phyloP scores from a whole-genome alignment of 1,140 invertebrate genomes.

The Panagrolaimus sp. region DNA sequence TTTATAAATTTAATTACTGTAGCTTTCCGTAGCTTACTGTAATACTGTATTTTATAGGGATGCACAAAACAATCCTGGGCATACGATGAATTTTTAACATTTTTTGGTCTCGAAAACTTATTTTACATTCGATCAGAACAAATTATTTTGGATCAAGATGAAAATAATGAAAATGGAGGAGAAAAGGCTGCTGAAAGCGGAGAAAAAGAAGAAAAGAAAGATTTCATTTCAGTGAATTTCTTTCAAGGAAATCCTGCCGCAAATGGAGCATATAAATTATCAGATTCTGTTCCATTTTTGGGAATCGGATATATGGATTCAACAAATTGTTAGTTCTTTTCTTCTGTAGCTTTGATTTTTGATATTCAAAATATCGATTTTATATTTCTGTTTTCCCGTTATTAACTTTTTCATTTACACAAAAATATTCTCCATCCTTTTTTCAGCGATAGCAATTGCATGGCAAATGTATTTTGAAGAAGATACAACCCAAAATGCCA shows the following conservation, averaged over 20 bases:
- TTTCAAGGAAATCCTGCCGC: not conserved
- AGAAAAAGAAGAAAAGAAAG: slow-evolving; percentile 2
- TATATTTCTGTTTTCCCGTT: too few relatives aligned
- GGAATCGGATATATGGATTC: not conserved
- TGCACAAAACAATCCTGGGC: not conserved
- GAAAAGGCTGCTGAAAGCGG: too few relatives aligned
- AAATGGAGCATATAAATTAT: not conserved
- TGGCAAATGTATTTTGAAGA: too few relatives aligned
- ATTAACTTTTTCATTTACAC: too few relatives aligned
- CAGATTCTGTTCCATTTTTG: slow-evolving; percentile 1
- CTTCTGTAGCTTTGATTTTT: too few relatives aligned
- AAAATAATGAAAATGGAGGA: too few relatives aligned
- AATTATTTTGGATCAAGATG: not conserved
- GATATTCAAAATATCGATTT: too few relatives aligned
- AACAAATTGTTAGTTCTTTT: too few relatives aligned
- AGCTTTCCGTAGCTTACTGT: not conserved
- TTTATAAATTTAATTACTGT: not conserved
- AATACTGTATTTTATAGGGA: not conserved
- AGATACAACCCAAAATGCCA: too few relatives aligned
- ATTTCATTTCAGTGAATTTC: not conserved
- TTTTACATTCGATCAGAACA: not conserved
- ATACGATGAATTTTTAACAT: not conserved
- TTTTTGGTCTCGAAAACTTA: not conserved
- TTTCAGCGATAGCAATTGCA: too few relatives aligned
- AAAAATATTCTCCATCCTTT: too few relatives aligned